A percentile compares a stretch with the other conserved stretches of the same genome.
These are phyloP conservation scores for Platorchestia sp. DNA, from an alignment of 1,140 invertebrate genomes.

Conservation along the genomic window DNA sequence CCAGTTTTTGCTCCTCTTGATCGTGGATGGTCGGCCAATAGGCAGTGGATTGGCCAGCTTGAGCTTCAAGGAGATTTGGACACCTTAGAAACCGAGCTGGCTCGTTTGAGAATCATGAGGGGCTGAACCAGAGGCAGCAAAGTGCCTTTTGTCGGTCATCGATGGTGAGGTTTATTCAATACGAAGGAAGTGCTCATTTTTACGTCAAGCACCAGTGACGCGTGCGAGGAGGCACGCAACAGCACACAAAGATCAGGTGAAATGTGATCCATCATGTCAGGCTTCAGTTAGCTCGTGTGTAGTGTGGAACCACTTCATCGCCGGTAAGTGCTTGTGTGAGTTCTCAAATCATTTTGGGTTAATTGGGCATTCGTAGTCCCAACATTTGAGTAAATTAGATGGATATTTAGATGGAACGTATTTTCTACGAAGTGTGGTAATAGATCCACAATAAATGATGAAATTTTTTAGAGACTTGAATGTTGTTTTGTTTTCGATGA, in stretches of 20 bases:
- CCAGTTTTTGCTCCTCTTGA: constrained; percentile 22
- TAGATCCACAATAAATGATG: not conserved
- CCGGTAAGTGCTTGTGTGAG: not conserved
- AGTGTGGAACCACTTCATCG: not conserved
- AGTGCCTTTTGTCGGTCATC: not conserved
- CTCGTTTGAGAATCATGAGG: not conserved
- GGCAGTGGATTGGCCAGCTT: not conserved
- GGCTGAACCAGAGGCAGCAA: not conserved
- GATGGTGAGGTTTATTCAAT: not conserved
- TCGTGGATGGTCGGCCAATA: not conserved
- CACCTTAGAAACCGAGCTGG: not conserved
- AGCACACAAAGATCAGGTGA: not conserved
- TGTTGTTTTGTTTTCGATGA: not conserved
- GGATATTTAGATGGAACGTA: not conserved
- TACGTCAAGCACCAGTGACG: not conserved
- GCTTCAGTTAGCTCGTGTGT: not conserved
- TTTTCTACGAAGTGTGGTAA: not conserved
- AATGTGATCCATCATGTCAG: not conserved
- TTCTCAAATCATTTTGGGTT: not conserved
- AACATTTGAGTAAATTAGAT: not conserved
- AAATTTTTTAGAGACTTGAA: not conserved
- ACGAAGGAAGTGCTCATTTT: not conserved
- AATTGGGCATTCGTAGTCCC: not conserved
- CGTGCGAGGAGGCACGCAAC: not conserved
- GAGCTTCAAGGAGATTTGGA: not conserved